Percentiles rank a stretch among this genome's conserved stretches.
These are phyloP conservation scores for Halotydeus destructor DNA, from an alignment of 1,140 invertebrate genomes.

Conservation along the genomic window DNA sequence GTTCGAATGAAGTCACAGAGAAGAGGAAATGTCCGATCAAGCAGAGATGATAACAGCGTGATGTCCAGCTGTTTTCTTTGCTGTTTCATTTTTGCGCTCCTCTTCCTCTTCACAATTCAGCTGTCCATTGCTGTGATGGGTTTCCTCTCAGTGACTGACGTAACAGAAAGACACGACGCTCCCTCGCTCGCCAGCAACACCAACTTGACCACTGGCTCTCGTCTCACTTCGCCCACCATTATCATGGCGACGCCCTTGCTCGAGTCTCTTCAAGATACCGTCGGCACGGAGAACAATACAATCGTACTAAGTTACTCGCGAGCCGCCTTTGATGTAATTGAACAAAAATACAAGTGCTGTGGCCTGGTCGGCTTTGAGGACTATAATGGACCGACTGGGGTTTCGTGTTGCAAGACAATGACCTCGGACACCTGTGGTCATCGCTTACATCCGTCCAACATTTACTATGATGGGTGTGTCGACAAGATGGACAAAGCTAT, in stretches of 20 bases:
- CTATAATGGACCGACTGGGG: conserved; percentile 6
- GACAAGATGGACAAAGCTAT: conserved; percentile 3
- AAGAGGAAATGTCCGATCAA: not conserved
- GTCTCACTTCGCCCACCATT: not conserved
- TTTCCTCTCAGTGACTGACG: conserved; percentile 3
- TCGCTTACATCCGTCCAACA: conserved; percentile 11
- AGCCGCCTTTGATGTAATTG: too few relatives aligned
- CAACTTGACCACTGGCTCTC: conserved; percentile 1
- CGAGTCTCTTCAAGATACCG: conserved; percentile 37
- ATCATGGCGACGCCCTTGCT: conserved; percentile 19
- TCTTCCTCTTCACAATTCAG: conserved; percentile 10
- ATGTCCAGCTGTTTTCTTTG: conserved; percentile 1
- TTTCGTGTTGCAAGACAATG: conserved; percentile 10
- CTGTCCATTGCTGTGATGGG: conserved; percentile 6
- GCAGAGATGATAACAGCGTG: conserved; percentile 1
- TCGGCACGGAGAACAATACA: conserved; percentile 43
- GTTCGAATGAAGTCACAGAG: not conserved
- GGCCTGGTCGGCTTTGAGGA: conserved; percentile 10
- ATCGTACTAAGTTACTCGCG: too few relatives aligned
- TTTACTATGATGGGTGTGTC: conserved; percentile 10
- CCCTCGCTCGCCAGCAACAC: not conserved
- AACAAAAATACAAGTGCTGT: conserved; percentile 9
- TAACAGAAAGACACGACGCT: not conserved
- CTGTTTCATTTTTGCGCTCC: conserved; percentile 7
- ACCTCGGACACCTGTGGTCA: conserved; percentile 12